Evolutionary conservation across 2,797 vertebrate genomes (phyloP), one percentile per base, ranked within the genome.

Genomic region (Anabas testudineus): DNA sequence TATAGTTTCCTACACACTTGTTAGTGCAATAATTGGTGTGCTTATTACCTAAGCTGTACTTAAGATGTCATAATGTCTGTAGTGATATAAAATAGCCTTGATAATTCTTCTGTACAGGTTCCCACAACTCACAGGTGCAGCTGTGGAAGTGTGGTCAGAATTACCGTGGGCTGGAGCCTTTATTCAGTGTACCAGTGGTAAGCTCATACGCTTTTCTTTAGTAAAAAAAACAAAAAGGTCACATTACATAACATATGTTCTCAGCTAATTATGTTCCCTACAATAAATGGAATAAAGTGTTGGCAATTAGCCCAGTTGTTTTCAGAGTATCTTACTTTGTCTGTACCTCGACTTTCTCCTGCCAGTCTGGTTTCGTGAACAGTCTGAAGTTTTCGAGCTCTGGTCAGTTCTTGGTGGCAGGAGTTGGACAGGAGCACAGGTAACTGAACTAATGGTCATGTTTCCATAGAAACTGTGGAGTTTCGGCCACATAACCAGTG

Each of bases 371-470:
- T 45, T 99, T 99, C 72, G 87, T 99, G 84, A 99, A 99, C 86
- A 95, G 96, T 74, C 92, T 99, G 61, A 96, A 97, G 90, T 99
- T 99, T 91, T 98, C 98, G 0, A 94, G 90, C 68, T 68, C 94
- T 0, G 97, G 97, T 22, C 93, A 95, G 70, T 99, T 99, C 85
- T 87, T 99, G 61, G 97, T 98, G 78, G 98, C 96, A 0, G 98
- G 98, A 32, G 88, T 97, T 0, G 98, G 98, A 63, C 97, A 99
- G 87, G 97, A 99, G 67, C 98, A 99, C 94, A 96, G 97, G 98
- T 99, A 92, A 73, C 48, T 24, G 10, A 37, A 46, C 16, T 34
- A 41, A 63, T 54, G 62, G 16, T 34, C 15, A 41, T 8, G 69
- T 86, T 76, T 81, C 76, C 65, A 74, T 80, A 49, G 81, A 56